A percentile compares a stretch with the other conserved stretches of the same genome.
Conservation (phyloP, 2,797 vertebrate genomes). For the Aeoliscus strigatus region DNA sequence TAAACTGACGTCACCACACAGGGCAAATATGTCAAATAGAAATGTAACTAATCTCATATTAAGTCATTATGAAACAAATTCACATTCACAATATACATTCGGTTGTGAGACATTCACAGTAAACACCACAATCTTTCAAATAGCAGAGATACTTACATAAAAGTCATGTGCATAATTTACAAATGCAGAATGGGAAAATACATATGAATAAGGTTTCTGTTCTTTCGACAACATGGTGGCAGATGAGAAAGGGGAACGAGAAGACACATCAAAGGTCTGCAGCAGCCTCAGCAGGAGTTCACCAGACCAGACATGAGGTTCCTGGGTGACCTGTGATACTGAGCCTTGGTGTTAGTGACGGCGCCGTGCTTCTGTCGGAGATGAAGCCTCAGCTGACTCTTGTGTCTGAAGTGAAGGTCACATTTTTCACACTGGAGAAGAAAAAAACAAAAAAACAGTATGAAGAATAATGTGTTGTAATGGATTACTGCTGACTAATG, state of each 20-base stretch:
- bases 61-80: constrained; percentile 18
- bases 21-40: constrained; percentile 25
- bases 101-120: constrained; percentile 46
- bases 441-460: constrained; percentile 1
- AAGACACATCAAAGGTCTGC: constrained; percentile 1
- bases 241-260: constrained; percentile 5
- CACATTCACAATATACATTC: constrained; percentile 62
- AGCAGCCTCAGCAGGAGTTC: constrained; percentile 76
- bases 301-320: constrained; percentile 71
- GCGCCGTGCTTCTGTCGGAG: constrained; percentile 95
- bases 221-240: constrained; percentile 14
- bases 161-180: constrained; percentile 40
- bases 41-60: constrained; percentile 46
- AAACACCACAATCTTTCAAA: constrained; percentile 42
- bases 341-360: constrained; percentile 94
- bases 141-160: constrained; percentile 43
- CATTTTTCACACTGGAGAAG: constrained; percentile 95
- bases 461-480: constrained; percentile 1
- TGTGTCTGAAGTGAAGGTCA: constrained; percentile 96
- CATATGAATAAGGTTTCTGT: constrained; percentile 25
- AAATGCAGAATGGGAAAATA: constrained; percentile 43
- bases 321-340: constrained; percentile 76
- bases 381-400: constrained; percentile 95
- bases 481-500: constrained; percentile 13
- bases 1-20: constrained; percentile 25